phyloP scores from a whole-genome alignment of 2,888 invertebrate genomes.

The Pandemis cinnamomeana region DNA sequence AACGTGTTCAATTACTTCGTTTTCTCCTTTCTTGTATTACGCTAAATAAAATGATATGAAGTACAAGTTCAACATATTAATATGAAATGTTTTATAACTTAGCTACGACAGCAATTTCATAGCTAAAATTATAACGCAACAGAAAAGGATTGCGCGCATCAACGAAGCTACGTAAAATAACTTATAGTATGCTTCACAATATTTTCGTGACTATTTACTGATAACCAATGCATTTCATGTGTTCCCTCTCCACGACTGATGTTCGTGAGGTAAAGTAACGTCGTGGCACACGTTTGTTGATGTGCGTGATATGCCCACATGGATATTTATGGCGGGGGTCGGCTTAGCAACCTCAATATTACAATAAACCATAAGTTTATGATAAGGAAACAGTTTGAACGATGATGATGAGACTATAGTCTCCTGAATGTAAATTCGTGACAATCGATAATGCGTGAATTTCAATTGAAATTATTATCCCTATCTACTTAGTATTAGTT shows the following conservation, averaged over 20 bases:
- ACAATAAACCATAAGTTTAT: background rate
- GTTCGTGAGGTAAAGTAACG: slow-evolving; percentile 64
- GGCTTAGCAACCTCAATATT: slow-evolving; percentile 1
- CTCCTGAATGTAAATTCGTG: no score
- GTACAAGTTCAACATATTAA: no score
- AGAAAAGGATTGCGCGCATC: background rate
- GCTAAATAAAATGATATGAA: no score
- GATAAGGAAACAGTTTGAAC: background rate
- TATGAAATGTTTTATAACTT: no score
- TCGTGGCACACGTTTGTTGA: slow-evolving; percentile 67
- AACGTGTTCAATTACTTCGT: no score
- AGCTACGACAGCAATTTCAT: no score
- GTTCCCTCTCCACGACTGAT: slow-evolving; percentile 64
- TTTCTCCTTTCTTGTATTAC: no score
- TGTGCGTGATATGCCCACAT: slow-evolving; percentile 28
- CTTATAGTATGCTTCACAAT: background rate
- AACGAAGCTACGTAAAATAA: background rate
- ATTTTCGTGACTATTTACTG: slow-evolving; percentile 58
- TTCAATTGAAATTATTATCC: no score
- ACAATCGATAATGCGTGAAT: no score
- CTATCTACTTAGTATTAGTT: no score
- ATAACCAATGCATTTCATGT: slow-evolving; percentile 53
- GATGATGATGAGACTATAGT: no score
- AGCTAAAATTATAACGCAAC: no score
- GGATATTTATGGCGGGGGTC: slow-evolving; percentile 22